phyloP scores from a whole-genome alignment of 2,113 vertebrate genomes.

The Notiomystis cincta region DNA sequence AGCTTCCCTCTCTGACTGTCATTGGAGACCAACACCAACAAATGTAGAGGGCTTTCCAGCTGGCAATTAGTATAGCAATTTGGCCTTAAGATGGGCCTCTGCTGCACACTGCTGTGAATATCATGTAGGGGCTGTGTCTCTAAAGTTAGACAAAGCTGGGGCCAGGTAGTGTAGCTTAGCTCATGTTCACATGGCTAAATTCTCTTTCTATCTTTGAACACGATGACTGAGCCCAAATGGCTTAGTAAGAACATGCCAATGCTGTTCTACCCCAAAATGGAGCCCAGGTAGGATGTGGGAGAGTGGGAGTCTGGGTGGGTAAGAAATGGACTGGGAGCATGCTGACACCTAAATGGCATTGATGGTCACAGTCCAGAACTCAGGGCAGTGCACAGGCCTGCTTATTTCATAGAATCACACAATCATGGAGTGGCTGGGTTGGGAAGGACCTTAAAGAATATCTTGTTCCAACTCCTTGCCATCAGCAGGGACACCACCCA shows the following conservation, averaged over 20 bases:
- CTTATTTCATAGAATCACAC: neutral
- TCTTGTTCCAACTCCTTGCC: neutral
- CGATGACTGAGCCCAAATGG: neutral
- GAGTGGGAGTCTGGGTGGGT: neutral
- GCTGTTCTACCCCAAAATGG: neutral
- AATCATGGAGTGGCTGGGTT: neutral
- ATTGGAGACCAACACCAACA: neutral
- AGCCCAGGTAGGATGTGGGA: neutral
- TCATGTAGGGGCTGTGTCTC: neutral
- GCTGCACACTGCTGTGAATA: neutral
- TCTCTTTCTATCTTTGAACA: neutral
- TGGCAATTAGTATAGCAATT: neutral
- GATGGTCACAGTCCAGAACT: neutral
- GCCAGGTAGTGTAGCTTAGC: neutral
- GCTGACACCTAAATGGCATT: neutral
- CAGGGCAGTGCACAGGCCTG: neutral
- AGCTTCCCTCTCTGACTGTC: neutral
- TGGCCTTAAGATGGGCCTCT: neutral
- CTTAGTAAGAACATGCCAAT: neutral
- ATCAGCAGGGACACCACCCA: too few species aligned
- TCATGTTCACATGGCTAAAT: neutral
- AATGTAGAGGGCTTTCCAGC: neutral
- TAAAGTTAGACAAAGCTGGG: neutral
- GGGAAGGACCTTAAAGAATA: neutral
- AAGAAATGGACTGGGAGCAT: neutral